Percentiles rank a stretch among this genome's conserved stretches.
Conservation (phyloP, 2,888 invertebrate species). For the Drosophila paracracens region DNA sequence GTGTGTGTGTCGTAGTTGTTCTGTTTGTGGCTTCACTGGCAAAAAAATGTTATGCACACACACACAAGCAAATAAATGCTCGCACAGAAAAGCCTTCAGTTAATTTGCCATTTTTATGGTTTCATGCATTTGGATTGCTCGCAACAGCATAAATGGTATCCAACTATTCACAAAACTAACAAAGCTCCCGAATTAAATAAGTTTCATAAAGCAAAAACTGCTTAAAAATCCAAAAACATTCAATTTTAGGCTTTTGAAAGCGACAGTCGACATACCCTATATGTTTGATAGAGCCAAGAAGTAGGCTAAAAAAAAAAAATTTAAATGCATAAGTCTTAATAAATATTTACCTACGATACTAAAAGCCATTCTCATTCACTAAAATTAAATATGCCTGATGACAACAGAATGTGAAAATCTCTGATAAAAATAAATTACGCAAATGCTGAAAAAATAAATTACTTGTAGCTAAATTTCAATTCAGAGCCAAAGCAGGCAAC, state of each 20-base stretch:
- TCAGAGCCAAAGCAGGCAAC: slow-evolving; percentile 20
- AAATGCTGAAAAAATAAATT: not conserved
- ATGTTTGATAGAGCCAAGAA: slow-evolving; percentile 2
- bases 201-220: slow-evolving; percentile 21
- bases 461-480: slow-evolving; percentile 53
- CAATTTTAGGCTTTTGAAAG: not conserved
- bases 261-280: not conserved
- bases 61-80: slow-evolving; percentile 12
- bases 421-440: slow-evolving; percentile 30
- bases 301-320: slow-evolving; percentile 6
- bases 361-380: not conserved
- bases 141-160: slow-evolving; percentile 33
- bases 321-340: not conserved
- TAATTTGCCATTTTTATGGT: slow-evolving; percentile 84
- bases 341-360: not conserved
- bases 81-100: slow-evolving; percentile 52
- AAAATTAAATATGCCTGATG: not conserved
- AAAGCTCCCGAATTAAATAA: slow-evolving; percentile 20
- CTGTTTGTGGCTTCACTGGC: slow-evolving; percentile 74
- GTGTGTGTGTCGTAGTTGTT: slow-evolving; percentile 36
- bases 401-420: not conserved
- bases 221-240: not conserved
- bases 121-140: slow-evolving; percentile 70
- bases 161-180: slow-evolving; percentile 9
- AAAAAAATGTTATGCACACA: slow-evolving; percentile 54